Evolutionary conservation across 2,797 vertebrate genomes (phyloP), one percentile per base, ranked within the genome.

Genomic region (Petrocephalus schoutedeni): DNA sequence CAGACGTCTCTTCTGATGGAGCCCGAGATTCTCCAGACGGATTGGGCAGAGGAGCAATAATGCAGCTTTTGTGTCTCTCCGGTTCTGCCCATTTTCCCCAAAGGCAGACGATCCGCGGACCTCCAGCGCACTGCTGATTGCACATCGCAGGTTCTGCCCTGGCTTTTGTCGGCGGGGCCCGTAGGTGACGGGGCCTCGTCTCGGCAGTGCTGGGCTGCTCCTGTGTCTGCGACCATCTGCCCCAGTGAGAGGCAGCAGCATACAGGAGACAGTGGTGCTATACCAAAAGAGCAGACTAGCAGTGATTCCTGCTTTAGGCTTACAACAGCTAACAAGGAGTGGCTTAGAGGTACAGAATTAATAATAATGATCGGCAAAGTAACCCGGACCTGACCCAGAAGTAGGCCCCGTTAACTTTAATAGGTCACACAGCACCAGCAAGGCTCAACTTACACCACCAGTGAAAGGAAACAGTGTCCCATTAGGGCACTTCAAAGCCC

Each of bases 381-480:
- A 89, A 89, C 61, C 28, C 9, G 71, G 91, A 89, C 88, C 87
- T 94, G 94, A 95, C 95, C 94, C 19, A 89, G 91, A 91, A 92
- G 91, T 90, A 93, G 92, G 92, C 94, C 95, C 93, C 90, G 93
- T 95, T 95, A 95, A 92, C 93, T 92, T 93, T 95, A 95, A 95
- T 95, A 92, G 94, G 92, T 95, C 92, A 93, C 93, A 93, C 93
- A 91, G 92, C 93, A 93, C 91, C 89, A 91, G 93, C 92, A 91
- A 91, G 94, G 92, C 93, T 92, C 93, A 91, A 89, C 92, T 92
- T 92, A 96, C 91, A 90, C 92, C 93, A 93, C 93, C 94, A 95
- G 95, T 95, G 93, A 96, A 94, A 94, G 91, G 93, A 91, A 92
- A 92, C 90, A 89, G 91, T 77, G 90, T 91, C 90, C 91, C 91